Evolutionary conservation across 1,140 invertebrate species (phyloP), one percentile per base, ranked within the genome.

Genomic region (Muscidifurax raptorellus): DNA sequence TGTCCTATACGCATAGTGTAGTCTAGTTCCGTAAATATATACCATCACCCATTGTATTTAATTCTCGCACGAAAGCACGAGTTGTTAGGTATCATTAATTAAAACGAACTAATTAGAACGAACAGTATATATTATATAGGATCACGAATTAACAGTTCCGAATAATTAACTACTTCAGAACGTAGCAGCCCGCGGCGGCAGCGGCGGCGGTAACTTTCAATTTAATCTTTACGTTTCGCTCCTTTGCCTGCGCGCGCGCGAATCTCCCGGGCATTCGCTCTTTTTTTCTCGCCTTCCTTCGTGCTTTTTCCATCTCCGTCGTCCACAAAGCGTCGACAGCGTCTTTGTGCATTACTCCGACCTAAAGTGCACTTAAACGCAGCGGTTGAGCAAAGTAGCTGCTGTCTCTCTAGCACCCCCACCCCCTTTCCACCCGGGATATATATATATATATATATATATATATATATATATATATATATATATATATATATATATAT

Each of bases 301-400:
- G 28, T 2, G 69, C 69, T 40, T 77, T 64, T 77, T 77, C 30
- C 59, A 67, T 32, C 81, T 4, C 74, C 27, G 1, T 77, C 27
- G 59, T 27, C 59, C 74, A 69, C 81, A 71, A 83, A 77, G 47
- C 69, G 67, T 67, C 30, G 40, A 66, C 59, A 69, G 28, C 72
- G 81, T 71, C 72, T 86, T 78, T 85, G 79, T 84, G 79, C 82
- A 86, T 84, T 80, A 81, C 74, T 83, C 44, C 72, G 72, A 75
- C 1, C 66, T 74, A 79, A 87, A 87, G 86, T 86, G 85, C 85
- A 87, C 85, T 87, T 87, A 82, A 87, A 85, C 76, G 83, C 59
- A 85, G 80, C 83, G 75, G 75, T 52, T 71, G 32, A 78, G 64
- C 66, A 78, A 78, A 78, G 66, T 83, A 83, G 40, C 82, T 47